Evolutionary conservation across 64 coral and sea anemone genomes (phyloP).

Genomic region (Stylophora pistillata): DNA sequence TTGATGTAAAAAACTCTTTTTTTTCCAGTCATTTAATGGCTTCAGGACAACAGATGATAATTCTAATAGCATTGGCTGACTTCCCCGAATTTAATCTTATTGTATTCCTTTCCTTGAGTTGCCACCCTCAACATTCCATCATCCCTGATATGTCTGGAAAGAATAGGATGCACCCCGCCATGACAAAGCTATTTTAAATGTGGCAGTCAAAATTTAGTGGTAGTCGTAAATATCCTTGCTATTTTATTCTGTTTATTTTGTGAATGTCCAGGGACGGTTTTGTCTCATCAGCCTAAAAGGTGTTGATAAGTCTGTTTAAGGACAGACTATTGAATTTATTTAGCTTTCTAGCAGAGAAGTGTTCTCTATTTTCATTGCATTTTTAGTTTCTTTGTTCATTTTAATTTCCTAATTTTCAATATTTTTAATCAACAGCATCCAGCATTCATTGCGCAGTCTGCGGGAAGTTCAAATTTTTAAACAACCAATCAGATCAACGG

Average conservation of each 20-base stretch:
- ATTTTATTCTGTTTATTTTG: neutral
- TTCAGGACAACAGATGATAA: no score
- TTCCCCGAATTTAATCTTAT: no score
- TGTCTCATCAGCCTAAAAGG: neutral
- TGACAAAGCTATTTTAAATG: neutral
- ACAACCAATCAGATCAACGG: conserved; percentile 30
- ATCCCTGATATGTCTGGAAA: no score
- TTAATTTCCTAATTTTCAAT: neutral
- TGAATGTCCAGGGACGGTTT: neutral
- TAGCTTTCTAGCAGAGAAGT: neutral
- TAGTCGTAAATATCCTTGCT: neutral
- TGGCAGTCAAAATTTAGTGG: neutral
- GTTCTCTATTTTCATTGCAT: neutral
- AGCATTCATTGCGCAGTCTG: conserved; percentile 6
- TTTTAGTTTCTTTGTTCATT: neutral
- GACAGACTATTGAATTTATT: neutral
- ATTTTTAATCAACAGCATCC: neutral
- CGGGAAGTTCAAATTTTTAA: conserved; percentile 49
- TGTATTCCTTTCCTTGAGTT: no score
- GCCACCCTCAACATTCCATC: no score
- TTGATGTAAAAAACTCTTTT: no score
- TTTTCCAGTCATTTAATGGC: no score
- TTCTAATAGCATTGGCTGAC: no score
- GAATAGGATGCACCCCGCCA: neutral
- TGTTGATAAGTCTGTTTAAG: neutral